Base-by-base conservation (phyloP, 2,888 invertebrate genomes). In the Thelaira solivaga region DNA sequence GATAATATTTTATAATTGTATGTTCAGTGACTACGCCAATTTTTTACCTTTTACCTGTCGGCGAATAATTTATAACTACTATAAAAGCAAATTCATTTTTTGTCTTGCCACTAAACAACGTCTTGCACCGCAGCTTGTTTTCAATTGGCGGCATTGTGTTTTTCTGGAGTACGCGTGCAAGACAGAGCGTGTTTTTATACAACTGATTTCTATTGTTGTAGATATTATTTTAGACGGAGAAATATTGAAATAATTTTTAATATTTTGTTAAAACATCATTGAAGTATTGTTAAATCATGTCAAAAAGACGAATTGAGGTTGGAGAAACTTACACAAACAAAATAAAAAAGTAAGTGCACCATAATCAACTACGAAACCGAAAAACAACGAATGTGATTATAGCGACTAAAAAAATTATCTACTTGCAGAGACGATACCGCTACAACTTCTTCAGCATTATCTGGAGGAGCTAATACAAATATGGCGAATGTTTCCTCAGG, bases 271-370 rank as follows among this genome's bases (percentile, higher is more conserved):
- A 24, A 43, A 36, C 0, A 39, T 8, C 47, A 7, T 36, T 73
- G 72, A 65, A 49, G 26, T 26, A 69, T 13, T 8, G 45, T 39
- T 29, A 22, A 69, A 80, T 76, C 29, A 88, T 96, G 96, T 95
- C 95, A 49, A 96, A 96, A 89, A 91, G 96, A 84, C 92, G 96
- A 87, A 95, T 96, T 86, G 96, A 96, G 91, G 94, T 96, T 80
- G 92, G 94, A 85, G 96, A 96, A 86, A 95, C 96, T 3, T 95
- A 95, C 87, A 91, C 75, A 26, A 83, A 11, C 24, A 87, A 94
- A 74, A 92, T 93, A 89, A 93, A 93, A 90, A 91, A 93, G 95
- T 95, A 89, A 90, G 91, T 90, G 39, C 11, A 18, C 31, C 8
- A 29, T 11, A 34, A 20, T 18, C 22, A 20, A 31, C 8, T 13